A percentile compares a stretch with the other conserved stretches of the same genome.
Evolutionary conservation across 2,797 vertebrate species (phyloP).

Genomic region (Helicolenus hilgendorfi): DNA sequence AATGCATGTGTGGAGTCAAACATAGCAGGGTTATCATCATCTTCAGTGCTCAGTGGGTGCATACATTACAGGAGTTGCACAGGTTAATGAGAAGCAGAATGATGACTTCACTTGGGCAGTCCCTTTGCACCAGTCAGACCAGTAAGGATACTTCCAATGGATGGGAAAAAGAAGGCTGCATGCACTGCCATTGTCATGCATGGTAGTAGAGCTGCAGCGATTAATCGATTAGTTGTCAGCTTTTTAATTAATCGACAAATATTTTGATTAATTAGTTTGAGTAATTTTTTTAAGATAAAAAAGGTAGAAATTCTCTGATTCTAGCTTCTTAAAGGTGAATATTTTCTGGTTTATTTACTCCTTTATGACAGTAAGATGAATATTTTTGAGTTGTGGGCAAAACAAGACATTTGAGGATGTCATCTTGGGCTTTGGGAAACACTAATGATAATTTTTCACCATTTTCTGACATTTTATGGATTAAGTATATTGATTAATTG

Average conservation of each 20-base stretch:
- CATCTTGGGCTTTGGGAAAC: neutral
- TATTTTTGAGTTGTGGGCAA: neutral
- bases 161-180: neutral
- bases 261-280: neutral
- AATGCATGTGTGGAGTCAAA: neutral
- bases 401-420: neutral
- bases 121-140: conserved; percentile 43
- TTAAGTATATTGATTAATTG: neutral
- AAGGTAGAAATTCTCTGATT: neutral
- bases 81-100: conserved; percentile 55
- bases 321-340: neutral
- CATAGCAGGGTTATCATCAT: neutral
- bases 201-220: neutral
- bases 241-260: neutral
- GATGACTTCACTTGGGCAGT: conserved; percentile 7
- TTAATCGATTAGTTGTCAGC: neutral
- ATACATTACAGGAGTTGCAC: conserved; percentile 28
- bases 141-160: conserved; percentile 1
- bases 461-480: neutral
- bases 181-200: neutral
- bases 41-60: conserved; percentile 6
- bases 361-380: neutral
- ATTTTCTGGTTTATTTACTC: neutral
- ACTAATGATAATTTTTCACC: neutral
- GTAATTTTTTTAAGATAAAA: neutral